Evolutionary conservation across 2,113 vertebrate genomes (phyloP), one percentile per base, ranked within the genome.

Genomic region (Engystomops pustulosus): DNA sequence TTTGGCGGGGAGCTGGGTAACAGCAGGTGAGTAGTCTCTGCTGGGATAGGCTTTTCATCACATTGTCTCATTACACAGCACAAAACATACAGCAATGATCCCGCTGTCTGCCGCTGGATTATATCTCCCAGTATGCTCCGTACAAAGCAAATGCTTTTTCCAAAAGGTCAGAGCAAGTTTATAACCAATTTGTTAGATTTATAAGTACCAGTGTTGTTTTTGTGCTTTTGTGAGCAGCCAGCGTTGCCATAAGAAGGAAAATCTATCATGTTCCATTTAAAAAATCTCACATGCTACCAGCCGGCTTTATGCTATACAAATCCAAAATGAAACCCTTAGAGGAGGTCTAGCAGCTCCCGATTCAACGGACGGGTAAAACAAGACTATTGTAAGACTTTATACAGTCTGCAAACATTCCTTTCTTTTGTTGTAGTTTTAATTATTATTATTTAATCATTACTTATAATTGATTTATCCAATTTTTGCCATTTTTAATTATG

Each of bases 11-110:
- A 58, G 55, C 20, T 65, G 5, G 32, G 25, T 32, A 79, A 47
- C 77, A 79, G 77, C 77, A 79, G 77, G 77, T 47, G 77, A 30
- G 51, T 38, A 45, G 38, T 47, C 55, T 79, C 58, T 45, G 38
- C 58, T 79, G 77, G 77, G 23, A 79, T 65, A 79, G 38, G 25
- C 25, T 45, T 79, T 79, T 79, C 55, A 79, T 79, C 58, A 79
- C 25, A 65, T 41, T 79, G 77, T 65, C 77, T 79, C 41, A 41
- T 79, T 65, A 47, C 77, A 79, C 77, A 79, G 77, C 36, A 67
- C 32, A 79, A 79, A 79, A 67, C 36, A 79, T 30, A 65, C 55
- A 79, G 55, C 34, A 25, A 44, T 79, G 77, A 79, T 79, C 77
- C 23, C 45, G 36, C 55, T 30, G 34, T 41, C 55, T 79, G 58